These are phyloP conservation scores for Apamea anceps DNA, from an alignment of 2,888 invertebrate species.

Conservation along the genomic window DNA sequence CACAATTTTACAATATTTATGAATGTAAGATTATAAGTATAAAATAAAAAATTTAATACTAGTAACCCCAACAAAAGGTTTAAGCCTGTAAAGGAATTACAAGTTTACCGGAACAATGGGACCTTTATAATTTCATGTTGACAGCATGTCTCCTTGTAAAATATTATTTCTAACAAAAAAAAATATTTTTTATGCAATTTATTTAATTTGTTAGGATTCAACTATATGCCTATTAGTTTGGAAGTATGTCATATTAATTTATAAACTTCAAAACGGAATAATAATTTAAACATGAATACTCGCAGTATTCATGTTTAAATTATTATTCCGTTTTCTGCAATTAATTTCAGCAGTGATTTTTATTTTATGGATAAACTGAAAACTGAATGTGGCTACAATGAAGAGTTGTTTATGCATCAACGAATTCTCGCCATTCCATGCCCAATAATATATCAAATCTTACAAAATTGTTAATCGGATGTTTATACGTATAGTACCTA, in stretches of 20 bases:
- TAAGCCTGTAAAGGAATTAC: slow-evolving; percentile 35
- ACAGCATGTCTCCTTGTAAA: slow-evolving; percentile 10
- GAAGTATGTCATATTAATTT: not conserved
- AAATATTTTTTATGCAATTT: not conserved
- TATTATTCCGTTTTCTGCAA: too few species aligned
- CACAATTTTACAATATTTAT: not conserved
- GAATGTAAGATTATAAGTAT: not conserved
- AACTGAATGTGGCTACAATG: not conserved
- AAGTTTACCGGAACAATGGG: slow-evolving; percentile 26
- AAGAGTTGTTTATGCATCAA: not conserved
- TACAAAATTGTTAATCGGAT: not conserved
- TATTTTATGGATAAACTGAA: not conserved
- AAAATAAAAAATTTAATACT: slow-evolving; percentile 3
- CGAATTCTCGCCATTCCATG: not conserved
- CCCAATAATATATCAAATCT: not conserved
- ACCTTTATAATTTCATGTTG: slow-evolving; percentile 23
- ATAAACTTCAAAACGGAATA: not conserved
- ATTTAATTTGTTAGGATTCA: not conserved
- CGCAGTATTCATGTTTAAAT: too few species aligned
- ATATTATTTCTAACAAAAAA: not conserved
- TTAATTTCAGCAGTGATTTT: not conserved
- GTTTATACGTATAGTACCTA: not conserved
- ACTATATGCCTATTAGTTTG: not conserved
- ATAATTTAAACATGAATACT: not conserved
- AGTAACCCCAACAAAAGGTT: slow-evolving; percentile 35